A percentile compares a stretch with the other conserved stretches of the same genome.
Conservation (phyloP, 2,797 vertebrate genomes). For the Atherinosoma microstoma region DNA sequence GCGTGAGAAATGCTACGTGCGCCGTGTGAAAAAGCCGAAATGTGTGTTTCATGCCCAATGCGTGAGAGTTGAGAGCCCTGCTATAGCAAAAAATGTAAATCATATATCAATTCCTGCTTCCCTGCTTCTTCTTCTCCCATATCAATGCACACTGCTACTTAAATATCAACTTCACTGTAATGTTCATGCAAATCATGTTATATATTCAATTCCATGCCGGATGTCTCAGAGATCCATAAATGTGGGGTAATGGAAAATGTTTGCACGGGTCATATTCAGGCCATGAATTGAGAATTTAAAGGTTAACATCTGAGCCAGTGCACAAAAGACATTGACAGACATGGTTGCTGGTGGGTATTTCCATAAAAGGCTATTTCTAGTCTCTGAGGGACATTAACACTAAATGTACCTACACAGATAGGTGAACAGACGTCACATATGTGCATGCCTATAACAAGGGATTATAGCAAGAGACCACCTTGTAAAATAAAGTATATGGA, state of each 20-base stretch:
- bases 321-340: slow-evolving; percentile 48
- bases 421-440: slow-evolving; percentile 24
- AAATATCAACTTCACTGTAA: slow-evolving; percentile 26
- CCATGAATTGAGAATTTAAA: slow-evolving; percentile 50
- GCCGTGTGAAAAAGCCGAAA: no score
- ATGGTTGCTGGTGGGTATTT: slow-evolving; percentile 43
- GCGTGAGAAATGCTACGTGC: no score
- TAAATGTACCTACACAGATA: slow-evolving; percentile 18
- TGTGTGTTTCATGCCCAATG: no score
- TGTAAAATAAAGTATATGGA: slow-evolving; percentile 54
- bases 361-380: slow-evolving; percentile 41
- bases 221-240: slow-evolving; percentile 49
- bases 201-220: slow-evolving; percentile 45
- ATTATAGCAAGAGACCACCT: slow-evolving; percentile 49
- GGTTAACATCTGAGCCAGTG: slow-evolving; percentile 56
- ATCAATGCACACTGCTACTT: slow-evolving; percentile 8
- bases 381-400: slow-evolving; percentile 32
- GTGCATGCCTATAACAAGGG: slow-evolving; percentile 43
- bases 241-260: slow-evolving; percentile 38
- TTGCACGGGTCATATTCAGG: slow-evolving; percentile 52
- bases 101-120: neutral
- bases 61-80: no score
- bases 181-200: slow-evolving; percentile 41
- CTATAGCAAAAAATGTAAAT: neutral
- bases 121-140: neutral